Percentiles rank a stretch among this genome's conserved stretches.
These are phyloP conservation scores for Sminthopsis crassicaudata DNA, from an alignment of 2,113 vertebrate genomes.

Conservation along the genomic window DNA sequence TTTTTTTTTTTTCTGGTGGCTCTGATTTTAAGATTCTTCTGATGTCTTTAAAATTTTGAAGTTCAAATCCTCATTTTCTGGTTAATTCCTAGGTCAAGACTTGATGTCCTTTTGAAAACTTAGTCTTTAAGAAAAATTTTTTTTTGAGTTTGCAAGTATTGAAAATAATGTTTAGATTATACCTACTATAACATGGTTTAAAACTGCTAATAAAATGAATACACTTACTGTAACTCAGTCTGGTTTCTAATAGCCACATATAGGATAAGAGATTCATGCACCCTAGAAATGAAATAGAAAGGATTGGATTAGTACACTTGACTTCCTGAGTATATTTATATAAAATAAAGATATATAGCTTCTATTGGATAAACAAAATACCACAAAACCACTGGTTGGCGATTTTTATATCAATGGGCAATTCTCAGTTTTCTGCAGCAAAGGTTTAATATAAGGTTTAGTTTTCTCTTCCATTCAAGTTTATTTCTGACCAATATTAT, in stretches of 20 bases:
- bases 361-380: slow-evolving; percentile 8
- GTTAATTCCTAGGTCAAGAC: slow-evolving; percentile 39
- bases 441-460: background rate
- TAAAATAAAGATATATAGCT: background rate
- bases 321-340: slow-evolving; percentile 11
- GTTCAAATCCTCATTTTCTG: slow-evolving; percentile 3
- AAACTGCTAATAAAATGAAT: background rate
- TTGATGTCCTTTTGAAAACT: slow-evolving; percentile 41
- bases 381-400: background rate
- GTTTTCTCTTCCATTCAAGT: background rate
- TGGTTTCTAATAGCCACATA: background rate
- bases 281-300: slow-evolving; percentile 40
- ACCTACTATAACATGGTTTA: background rate
- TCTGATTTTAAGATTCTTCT: slow-evolving; percentile 50
- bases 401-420: slow-evolving; percentile 14
- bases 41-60: slow-evolving; percentile 35
- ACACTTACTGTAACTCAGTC: background rate
- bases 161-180: slow-evolving; percentile 17
- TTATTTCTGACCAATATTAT: background rate
- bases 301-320: background rate
- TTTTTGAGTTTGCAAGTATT: slow-evolving; percentile 36
- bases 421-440: background rate
- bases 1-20: slow-evolving; percentile 17
- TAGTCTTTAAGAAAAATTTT: slow-evolving; percentile 33
- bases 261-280: background rate